These are phyloP conservation scores for Pelodytes ibericus DNA, from an alignment of 2,797 vertebrate genomes.

Conservation along the genomic window DNA sequence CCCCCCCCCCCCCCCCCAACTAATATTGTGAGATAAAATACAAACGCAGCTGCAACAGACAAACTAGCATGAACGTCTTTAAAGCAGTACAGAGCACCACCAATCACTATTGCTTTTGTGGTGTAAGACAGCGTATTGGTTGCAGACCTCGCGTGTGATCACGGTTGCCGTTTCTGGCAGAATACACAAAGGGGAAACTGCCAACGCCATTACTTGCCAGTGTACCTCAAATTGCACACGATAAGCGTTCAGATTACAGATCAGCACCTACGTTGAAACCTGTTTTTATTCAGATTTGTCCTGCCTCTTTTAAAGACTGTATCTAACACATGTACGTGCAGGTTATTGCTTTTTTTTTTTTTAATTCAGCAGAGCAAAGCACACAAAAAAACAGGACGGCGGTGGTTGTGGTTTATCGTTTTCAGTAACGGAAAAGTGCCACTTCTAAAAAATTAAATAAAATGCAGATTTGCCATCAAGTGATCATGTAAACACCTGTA, in stretches of 20 bases:
- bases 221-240: not conserved
- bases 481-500: no score
- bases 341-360: conserved; percentile 2
- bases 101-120: not conserved
- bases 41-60: no score
- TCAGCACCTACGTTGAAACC: conserved; percentile 2
- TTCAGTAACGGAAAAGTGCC: not conserved
- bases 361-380: not conserved
- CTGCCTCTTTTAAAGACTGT: not conserved
- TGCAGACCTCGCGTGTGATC: not conserved
- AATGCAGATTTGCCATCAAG: no score
- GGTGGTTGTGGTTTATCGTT: not conserved
- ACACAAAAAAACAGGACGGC: not conserved
- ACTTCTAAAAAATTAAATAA: not conserved
- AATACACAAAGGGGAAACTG: not conserved
- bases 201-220: not conserved
- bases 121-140: not conserved
- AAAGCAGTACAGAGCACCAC: not conserved
- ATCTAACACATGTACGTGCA: not conserved
- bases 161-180: not conserved
- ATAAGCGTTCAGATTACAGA: not conserved
- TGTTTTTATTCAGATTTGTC: not conserved
- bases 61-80: not conserved
- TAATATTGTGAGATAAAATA: no score
- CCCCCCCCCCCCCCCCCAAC: no score